Evolutionary conservation across 2,888 invertebrate genomes (phyloP).

Genomic region (Pseudanteris insignis): DNA sequence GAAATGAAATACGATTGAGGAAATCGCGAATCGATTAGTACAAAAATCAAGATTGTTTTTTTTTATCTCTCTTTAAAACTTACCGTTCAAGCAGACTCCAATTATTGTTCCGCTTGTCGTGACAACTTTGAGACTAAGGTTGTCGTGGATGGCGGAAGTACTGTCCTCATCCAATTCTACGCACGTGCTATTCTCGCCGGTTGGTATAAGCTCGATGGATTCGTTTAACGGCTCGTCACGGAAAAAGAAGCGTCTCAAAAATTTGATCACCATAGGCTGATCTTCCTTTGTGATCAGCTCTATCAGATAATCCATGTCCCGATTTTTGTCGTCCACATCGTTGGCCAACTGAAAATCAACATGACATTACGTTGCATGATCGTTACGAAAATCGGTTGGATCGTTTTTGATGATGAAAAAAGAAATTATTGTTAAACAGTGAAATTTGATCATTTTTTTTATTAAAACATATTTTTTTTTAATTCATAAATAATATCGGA

Average conservation of each 20-base stretch:
- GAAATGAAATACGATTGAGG: too few species aligned
- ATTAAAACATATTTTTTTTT: too few species aligned
- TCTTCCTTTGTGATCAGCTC: conserved; percentile 68
- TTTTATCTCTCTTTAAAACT: not conserved
- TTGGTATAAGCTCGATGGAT: conserved; percentile 71
- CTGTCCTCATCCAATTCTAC: conserved; percentile 74
- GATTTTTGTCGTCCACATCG: conserved; percentile 43
- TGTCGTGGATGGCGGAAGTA: conserved; percentile 69
- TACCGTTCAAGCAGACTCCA: conserved; percentile 70
- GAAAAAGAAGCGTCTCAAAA: conserved; percentile 75
- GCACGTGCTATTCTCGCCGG: conserved; percentile 72
- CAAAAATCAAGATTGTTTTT: conserved; percentile 1
- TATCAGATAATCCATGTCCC: conserved; percentile 66
- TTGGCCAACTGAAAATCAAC: conserved; percentile 55
- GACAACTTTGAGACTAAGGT: conserved; percentile 73
- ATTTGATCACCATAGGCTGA: conserved; percentile 68
- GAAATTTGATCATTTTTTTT: not conserved
- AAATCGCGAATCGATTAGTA: too few species aligned
- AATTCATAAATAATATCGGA: not conserved
- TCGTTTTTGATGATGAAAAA: too few species aligned
- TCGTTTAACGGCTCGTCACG: conserved; percentile 77
- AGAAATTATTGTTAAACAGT: too few species aligned
- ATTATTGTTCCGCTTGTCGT: conserved; percentile 70
- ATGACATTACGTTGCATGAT: conserved; percentile 1
- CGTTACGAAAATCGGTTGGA: not conserved